Base-by-base conservation (phyloP, 2,888 invertebrate species). In the Tanytarsus gracilentus region DNA sequence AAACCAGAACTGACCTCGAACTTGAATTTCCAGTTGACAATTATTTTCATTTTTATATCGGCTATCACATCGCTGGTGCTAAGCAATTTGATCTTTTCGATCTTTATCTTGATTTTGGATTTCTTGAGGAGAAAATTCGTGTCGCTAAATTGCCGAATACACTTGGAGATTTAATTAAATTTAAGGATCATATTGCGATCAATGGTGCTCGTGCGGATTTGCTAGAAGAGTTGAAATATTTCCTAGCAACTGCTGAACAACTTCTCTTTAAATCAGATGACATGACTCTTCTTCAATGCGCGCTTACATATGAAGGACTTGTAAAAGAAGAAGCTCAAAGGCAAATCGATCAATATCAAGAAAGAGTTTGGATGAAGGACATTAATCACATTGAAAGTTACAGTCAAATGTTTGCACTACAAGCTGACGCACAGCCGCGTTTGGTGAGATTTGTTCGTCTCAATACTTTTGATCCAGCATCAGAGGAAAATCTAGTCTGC, bases 21-120 rank as follows among this genome's bases (percentile, higher is more conserved):
- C 59, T 72, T 48, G 62, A 64, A n/a, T 62, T 68, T 60, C 63
- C 62, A 11, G 63, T 66, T 64, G 70, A 70, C 61, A 62, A 65
- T 26, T 74, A 74, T 62, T 75, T 74, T 61, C 70, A 70, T 61
- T 66, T 65, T 29, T 69, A 71, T 51, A 71, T 74, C 56, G 73
- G 69, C 8, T 68, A 71, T 63, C 74, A 74, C 62, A 61, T 74
- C 0, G 61, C 63, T 23, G 67, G 69, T 50, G 65, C 65, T n/a
- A 64, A 66, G 2, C 62, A 66, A 23, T 61, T 62, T 1, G 49
- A 66, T 29, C 63, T 71, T 2, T 71, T 74, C 64, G 66, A 68
- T 0, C 62, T 74, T 1, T 75, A 69, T 65, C 64, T 69, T n/a
- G 73, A 74, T 63, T 74, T 72, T 65, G 72, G 71, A 11, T 74